Conservation (phyloP, 2,113 vertebrate species). For the Cephalopterus ornatus region DNA sequence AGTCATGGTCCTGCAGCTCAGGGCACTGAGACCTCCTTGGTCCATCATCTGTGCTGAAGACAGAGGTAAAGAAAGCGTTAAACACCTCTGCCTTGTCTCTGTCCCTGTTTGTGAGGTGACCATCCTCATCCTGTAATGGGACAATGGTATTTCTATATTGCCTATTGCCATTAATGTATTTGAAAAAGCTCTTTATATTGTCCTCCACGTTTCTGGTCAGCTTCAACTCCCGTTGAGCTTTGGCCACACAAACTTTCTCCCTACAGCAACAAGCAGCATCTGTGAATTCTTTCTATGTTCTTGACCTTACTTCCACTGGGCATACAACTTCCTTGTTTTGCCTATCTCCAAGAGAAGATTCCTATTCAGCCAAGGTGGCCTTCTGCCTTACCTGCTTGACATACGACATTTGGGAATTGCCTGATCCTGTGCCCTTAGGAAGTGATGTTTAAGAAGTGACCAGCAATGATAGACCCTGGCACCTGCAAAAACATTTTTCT, state of each 20-base stretch:
- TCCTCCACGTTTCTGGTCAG: neutral
- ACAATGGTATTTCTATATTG: neutral
- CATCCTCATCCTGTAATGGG: neutral
- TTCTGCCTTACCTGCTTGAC: neutral
- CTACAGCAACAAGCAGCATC: neutral
- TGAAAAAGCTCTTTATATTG: neutral
- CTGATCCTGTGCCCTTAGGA: neutral
- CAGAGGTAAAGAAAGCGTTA: neutral
- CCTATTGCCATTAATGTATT: neutral
- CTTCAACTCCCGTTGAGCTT: neutral
- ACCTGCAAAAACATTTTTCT: neutral
- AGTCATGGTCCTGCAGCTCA: neutral
- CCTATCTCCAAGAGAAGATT: neutral
- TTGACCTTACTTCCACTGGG: neutral
- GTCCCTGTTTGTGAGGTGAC: neutral
- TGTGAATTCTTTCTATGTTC: neutral
- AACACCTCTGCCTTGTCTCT: neutral
- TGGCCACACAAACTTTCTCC: neutral
- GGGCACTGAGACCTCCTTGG: neutral
- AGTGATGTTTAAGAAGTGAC: neutral
- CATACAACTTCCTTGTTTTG: neutral
- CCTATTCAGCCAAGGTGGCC: neutral
- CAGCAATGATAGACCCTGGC: neutral
- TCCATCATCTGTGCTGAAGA: neutral
- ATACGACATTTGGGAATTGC: neutral